Percentiles rank a stretch among this genome's conserved stretches.
Conservation (phyloP, 2,797 vertebrate species). For the Trichosurus vulpecula region DNA sequence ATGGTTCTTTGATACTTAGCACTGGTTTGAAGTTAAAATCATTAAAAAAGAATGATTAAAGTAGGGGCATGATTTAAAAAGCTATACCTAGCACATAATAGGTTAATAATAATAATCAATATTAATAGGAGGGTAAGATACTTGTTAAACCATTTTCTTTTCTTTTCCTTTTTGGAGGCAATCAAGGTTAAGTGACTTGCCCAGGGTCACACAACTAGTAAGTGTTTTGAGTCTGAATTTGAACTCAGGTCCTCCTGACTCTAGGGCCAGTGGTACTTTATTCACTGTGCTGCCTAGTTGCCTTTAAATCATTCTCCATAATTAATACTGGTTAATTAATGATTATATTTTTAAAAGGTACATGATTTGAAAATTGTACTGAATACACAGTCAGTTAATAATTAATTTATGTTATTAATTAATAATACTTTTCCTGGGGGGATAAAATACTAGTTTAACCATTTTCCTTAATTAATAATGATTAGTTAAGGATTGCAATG, state of each 20-base stretch:
- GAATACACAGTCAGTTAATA: background rate
- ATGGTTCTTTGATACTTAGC: background rate
- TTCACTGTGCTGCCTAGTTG: background rate
- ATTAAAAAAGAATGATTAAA: background rate
- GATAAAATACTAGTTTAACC: background rate
- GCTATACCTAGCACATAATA: background rate
- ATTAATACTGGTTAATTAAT: background rate
- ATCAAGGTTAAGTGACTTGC: background rate
- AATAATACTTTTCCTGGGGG: background rate
- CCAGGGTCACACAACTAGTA: background rate
- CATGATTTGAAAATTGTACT: background rate
- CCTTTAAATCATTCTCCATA: background rate
- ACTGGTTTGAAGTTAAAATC: background rate
- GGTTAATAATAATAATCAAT: background rate
- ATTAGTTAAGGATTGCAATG: background rate
- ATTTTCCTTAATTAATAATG: background rate
- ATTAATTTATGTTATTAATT: background rate
- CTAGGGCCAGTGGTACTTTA: background rate
- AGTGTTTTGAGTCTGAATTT: background rate
- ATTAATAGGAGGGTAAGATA: background rate
- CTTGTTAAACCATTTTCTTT: background rate
- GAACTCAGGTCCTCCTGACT: background rate
- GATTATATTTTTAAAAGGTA: background rate
- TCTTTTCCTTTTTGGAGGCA: background rate
- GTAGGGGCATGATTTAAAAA: background rate